Evolutionary conservation across 2,888 invertebrate genomes (phyloP).

Genomic region (Poecilus cupreus): DNA sequence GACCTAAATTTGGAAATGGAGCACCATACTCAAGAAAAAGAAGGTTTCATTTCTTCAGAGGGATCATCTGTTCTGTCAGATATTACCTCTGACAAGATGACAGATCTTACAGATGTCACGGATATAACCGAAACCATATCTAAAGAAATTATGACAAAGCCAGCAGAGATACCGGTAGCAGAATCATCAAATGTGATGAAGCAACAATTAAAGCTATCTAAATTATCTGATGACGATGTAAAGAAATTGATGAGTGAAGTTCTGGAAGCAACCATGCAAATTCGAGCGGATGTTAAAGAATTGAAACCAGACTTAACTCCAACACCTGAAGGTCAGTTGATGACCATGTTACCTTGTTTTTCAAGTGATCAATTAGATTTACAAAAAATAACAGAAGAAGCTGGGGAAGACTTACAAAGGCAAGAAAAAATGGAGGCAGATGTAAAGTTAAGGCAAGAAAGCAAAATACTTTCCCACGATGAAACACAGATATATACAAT

Average conservation of each 20-base stretch:
- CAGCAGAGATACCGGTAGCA: constrained; percentile 45
- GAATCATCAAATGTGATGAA: constrained; percentile 52
- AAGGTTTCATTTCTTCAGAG: constrained; percentile 10
- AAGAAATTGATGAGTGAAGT: constrained; percentile 72
- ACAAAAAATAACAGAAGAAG: constrained; percentile 64
- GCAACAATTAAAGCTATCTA: constrained; percentile 50
- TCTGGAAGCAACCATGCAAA: constrained; percentile 73
- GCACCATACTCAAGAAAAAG: not conserved
- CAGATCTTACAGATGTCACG: constrained; percentile 55
- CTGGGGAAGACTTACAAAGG: constrained; percentile 5
- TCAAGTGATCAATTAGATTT: constrained; percentile 65
- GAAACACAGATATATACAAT: no score
- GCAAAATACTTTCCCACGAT: no score
- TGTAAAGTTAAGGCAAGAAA: not conserved
- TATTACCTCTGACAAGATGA: constrained; percentile 33
- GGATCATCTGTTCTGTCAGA: constrained; percentile 7
- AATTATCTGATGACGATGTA: constrained; percentile 65
- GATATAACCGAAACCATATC: constrained; percentile 56
- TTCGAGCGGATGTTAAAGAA: constrained; percentile 73
- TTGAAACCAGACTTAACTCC: constrained; percentile 74
- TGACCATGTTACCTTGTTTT: constrained; percentile 67
- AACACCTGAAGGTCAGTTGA: constrained; percentile 72
- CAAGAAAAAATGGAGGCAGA: constrained; percentile 24
- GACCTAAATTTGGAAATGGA: constrained; percentile 21
- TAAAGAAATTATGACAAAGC: not conserved